These are phyloP conservation scores for Helogale parvula DNA, from an alignment of 2,113 vertebrate species.

Conservation along the genomic window DNA sequence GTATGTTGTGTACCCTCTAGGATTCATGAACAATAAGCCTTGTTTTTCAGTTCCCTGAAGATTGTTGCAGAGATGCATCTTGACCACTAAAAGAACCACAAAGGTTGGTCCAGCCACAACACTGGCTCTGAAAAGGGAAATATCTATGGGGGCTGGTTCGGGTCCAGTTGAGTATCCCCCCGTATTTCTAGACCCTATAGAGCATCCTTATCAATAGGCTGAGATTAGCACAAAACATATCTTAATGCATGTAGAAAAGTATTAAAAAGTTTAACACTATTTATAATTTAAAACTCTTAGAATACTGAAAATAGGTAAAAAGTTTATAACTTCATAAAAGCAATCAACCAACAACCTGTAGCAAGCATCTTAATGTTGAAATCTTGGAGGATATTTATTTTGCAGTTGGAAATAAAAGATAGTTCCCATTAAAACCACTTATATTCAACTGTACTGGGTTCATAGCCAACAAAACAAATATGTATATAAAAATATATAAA, in stretches of 20 bases:
- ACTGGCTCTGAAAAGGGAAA: not conserved
- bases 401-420: not conserved
- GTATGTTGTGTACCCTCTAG: not conserved
- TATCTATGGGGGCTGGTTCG: not conserved
- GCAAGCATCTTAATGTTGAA: constrained; percentile 39
- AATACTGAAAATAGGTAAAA: not conserved
- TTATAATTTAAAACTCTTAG: constrained; percentile 16
- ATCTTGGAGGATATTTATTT: not conserved
- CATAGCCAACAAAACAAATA: not conserved
- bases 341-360: not conserved
- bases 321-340: not conserved
- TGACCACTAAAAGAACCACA: not conserved
- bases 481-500: not conserved
- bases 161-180: not conserved
- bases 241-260: not conserved
- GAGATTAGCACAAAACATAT: not conserved
- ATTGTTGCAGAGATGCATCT: not conserved
- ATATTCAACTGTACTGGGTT: not conserved
- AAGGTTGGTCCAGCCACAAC: not conserved
- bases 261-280: not conserved
- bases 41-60: not conserved
- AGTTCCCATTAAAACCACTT: not conserved
- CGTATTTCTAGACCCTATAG: not conserved
- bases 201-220: not conserved
- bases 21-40: not conserved